phyloP scores from a whole-genome alignment of 2,888 invertebrate species.

The Tetrapedia diversipes region DNA sequence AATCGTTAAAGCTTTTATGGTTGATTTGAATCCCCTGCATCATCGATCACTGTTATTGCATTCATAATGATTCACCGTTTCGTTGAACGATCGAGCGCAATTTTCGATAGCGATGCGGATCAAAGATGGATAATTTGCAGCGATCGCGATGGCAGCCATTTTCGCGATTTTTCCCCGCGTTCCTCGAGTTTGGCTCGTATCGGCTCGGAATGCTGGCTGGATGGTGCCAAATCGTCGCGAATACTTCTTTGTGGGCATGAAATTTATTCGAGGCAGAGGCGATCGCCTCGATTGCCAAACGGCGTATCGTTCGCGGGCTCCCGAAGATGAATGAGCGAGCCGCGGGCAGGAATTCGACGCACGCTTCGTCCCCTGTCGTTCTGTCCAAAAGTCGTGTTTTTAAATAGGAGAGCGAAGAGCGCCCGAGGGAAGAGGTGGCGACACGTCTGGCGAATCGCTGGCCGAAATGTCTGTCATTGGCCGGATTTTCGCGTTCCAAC shows the following conservation, averaged over 20 bases:
- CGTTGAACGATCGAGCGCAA: neutral
- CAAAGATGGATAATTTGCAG: neutral
- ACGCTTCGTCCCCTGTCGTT: neutral
- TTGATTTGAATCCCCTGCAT: too few relatives aligned
- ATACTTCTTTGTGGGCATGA: conserved; percentile 3
- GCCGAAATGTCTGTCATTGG: neutral
- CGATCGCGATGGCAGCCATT: neutral
- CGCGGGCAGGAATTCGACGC: neutral
- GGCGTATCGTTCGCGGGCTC: conserved; percentile 12
- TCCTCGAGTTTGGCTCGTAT: neutral
- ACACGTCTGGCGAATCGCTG: neutral
- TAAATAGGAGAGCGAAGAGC: conserved; percentile 13
- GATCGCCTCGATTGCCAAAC: conserved; percentile 25
- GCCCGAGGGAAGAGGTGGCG: conserved; percentile 7
- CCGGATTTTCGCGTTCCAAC: neutral
- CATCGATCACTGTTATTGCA: too few relatives aligned
- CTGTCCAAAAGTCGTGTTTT: conserved; percentile 1
- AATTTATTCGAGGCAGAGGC: conserved; percentile 15
- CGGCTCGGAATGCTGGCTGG: neutral
- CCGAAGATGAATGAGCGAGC: conserved; percentile 16
- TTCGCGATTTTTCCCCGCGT: neutral
- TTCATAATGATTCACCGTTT: neutral
- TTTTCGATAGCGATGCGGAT: neutral
- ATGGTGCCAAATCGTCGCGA: conserved; percentile 19
- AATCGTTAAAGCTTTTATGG: too few relatives aligned